These are phyloP conservation scores for Lacerta viridis DNA, from an alignment of 2,797 vertebrate genomes.

Conservation along the genomic window DNA sequence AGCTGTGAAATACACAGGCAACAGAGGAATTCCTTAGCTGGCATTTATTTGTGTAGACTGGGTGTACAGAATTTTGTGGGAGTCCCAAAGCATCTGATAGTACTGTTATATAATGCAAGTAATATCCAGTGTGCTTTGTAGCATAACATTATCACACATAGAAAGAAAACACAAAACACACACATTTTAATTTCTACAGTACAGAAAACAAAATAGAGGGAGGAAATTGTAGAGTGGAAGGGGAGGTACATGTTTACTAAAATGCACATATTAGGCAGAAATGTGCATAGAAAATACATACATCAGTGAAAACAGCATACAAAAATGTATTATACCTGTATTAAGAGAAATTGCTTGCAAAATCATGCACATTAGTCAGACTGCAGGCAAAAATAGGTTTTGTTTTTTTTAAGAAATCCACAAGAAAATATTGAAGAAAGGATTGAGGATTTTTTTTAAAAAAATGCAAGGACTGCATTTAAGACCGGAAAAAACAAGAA, in stretches of 20 bases:
- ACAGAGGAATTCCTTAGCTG: slow-evolving; percentile 28
- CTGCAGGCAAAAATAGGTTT: too few species aligned
- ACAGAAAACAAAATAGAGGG: not conserved
- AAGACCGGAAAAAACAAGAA: too few species aligned
- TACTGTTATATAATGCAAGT: not conserved
- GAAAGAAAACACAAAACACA: not conserved
- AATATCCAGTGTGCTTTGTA: too few species aligned
- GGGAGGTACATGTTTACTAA: not conserved
- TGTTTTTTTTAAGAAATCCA: too few species aligned
- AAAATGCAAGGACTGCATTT: too few species aligned
- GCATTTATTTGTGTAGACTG: slow-evolving; percentile 58
- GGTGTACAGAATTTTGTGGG: slow-evolving; percentile 69
- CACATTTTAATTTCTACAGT: not conserved
- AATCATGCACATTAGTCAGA: too few species aligned
- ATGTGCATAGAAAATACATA: too few species aligned
- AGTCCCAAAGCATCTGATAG: slow-evolving; percentile 70
- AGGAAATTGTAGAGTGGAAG: not conserved
- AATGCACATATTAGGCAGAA: not conserved
- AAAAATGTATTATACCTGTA: too few species aligned
- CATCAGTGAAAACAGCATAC: too few species aligned
- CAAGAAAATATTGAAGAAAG: too few species aligned
- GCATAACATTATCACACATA: not conserved
- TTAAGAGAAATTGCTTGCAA: too few species aligned
- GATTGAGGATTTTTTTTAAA: too few species aligned
- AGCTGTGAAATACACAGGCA: slow-evolving; percentile 62